Conservation (phyloP, 2,888 invertebrate genomes). For the Microplitis manilae region DNA sequence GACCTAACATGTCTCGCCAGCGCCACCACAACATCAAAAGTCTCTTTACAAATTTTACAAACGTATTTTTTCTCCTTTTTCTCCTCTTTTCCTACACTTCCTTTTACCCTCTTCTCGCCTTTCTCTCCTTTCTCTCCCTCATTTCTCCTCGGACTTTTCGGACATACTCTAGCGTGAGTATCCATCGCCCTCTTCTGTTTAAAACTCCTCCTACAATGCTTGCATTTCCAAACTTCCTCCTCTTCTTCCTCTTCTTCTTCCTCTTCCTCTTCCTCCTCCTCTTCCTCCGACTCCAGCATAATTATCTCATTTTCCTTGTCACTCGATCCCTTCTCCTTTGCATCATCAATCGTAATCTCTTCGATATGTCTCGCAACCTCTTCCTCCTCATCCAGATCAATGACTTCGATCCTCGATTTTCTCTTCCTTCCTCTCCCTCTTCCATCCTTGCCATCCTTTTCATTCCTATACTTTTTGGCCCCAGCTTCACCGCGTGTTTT, state of each 20-base stretch:
- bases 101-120: slow-evolving; percentile 35
- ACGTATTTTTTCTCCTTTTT: slow-evolving; percentile 56
- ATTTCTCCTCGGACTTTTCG: slow-evolving; percentile 56
- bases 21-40: slow-evolving; percentile 65
- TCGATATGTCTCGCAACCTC: slow-evolving; percentile 51
- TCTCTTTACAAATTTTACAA: slow-evolving; percentile 66
- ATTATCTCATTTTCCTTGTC: slow-evolving; percentile 69
- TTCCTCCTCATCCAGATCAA: slow-evolving; percentile 55
- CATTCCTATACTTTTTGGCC: slow-evolving; percentile 35
- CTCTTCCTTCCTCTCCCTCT: slow-evolving; percentile 44
- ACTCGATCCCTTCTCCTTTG: slow-evolving; percentile 68
- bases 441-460: slow-evolving; percentile 26
- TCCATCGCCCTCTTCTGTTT: slow-evolving; percentile 62
- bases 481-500: slow-evolving; percentile 45
- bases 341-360: slow-evolving; percentile 65
- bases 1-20: slow-evolving; percentile 66
- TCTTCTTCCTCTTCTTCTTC: slow-evolving; percentile 9
- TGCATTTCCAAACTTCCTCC: slow-evolving; percentile 57
- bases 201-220: slow-evolving; percentile 62
- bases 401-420: slow-evolving; percentile 61
- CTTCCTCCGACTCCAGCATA: slow-evolving; percentile 68
- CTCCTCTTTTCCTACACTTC: slow-evolving; percentile 32
- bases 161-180: slow-evolving; percentile 62
- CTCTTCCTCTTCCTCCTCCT: slow-evolving; percentile 40
- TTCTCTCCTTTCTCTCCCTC: slow-evolving; percentile 47